Base-by-base conservation (phyloP, 2,797 vertebrate species). In the Geotrypetes seraphini region DNA sequence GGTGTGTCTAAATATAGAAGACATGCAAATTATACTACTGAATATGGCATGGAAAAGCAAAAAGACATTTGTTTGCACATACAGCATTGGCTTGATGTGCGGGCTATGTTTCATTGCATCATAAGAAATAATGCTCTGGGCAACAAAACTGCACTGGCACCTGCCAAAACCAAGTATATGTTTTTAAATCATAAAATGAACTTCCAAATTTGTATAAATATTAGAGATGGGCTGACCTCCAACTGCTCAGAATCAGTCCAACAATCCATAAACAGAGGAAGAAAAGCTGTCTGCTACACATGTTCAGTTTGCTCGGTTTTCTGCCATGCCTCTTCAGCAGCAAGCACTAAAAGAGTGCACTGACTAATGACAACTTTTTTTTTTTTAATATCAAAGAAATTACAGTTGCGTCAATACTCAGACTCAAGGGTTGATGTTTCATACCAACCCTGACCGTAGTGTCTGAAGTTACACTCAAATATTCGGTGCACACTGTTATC, bases 81-180 rank as follows among this genome's bases (percentile, higher is more conserved):
- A 39, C n/a, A n/a, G 36, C 36, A 54, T 38, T 49, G 11, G 7
- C 22, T 22, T 38, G 35, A 37, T 25, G n/a, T 50, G 12, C 15
- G 16, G 52, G 60, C 55, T 19, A 43, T 25, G 25, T 57, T 40
- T 28, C 36, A 35, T 2, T 19, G 26, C 13, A 22, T 33, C 13
- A 7, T 5, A 30, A 50, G 21, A 66, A 66, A 63, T 43, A 47
- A 40, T 53, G 13, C 36, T 60, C 37, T 52, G 54, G 22, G 47
- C 47, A 42, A 59, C 36, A 36, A 33, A 31, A 29, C 32, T 30
- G 44, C 51, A 37, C 42, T 44, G 33, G 29, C 20, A 49, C 39
- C 47, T 51, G 47, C 53, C 52, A 49, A 58, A 57, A 59, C 56
- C 57, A 62, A 47, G 57, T 62, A 53, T 59, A 53, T 42, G 54